Base-by-base conservation (phyloP, 2,113 vertebrate species). In the Chionis minor region DNA sequence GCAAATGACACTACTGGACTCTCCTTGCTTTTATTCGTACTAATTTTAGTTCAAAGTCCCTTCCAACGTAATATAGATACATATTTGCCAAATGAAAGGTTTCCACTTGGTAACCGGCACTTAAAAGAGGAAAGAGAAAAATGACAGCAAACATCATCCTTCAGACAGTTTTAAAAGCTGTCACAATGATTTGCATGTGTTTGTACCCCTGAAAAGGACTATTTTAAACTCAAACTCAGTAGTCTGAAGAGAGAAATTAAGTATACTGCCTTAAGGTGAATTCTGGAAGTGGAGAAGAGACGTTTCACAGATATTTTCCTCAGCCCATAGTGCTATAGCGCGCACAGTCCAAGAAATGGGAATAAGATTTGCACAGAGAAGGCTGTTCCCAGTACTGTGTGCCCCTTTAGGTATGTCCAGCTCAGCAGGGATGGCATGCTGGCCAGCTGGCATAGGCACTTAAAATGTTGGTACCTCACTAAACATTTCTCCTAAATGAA, bases 71-170 rank as follows among this genome's bases (percentile, higher is more conserved):
- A 45, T 88, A 82, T 52, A 81, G 79, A 74, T 52, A 73, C 5
- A 35, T 19, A 40, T 74, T 66, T 74, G 73, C 30, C 32, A 93
- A 88, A 91, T 51, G 58, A 77, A 87, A 95, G 35, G 6, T 9
- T 73, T 82, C 27, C 14, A 28, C 52, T 35, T 88, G 78, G 56
- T 90, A 91, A 54, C 77, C 89, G 86, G 66, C 78, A 88, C 81
- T 95, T 92, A 88, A 59, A 88, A 73, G 55, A 89, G 49, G 45
- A 96, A 96, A 80, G 77, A 78, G 69, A 49, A 90, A 92, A 92
- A 87, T 95, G 61, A 56, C 72, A 88, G 63, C 38, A 95, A 96
- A 85, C 32, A 38, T 74, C 28, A 28, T 49, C 35, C 61, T 92
- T 85, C 69, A 95, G 74, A 58, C 38, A 73, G 35, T 24, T 86